Evolutionary conservation across 2,113 vertebrate genomes (phyloP), one percentile per base, ranked within the genome.

Genomic region (Hydropotes inermis): DNA sequence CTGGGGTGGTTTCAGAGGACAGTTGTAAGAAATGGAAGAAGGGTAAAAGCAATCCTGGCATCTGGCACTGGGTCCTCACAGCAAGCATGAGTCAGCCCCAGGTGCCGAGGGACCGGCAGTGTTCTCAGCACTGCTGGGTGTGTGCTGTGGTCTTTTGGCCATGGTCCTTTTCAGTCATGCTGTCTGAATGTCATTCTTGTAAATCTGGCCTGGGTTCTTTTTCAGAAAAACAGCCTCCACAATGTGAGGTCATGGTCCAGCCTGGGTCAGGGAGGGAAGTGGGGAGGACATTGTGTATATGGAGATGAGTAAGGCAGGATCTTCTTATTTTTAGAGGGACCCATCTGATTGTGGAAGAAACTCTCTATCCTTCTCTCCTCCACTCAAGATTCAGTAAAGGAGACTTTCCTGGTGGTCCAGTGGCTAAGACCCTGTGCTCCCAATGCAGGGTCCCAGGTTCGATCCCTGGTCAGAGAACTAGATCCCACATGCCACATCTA

Each of bases 121-220:
- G 95, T 91, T 96, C 97, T 98, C 74, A 92, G 96, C 21, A 45
- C 39, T 54, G 81, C 45, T 95, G 94, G 97, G 97, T 9, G 93
- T 97, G 83, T 87, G 61, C 97, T 91, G 15, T 81, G 86, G 97
- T 97, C 93, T 54, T 70, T 97, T 98, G 98, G 97, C 96, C 50
- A 23, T 1, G 1, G 47, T 78, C 79, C 89, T 81, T 87, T 85
- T 86, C 70, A 81, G 93, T 97, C 94, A 94, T 1, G 10, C 85
- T 97, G 87, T 90, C 94, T 97, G 89, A 82, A 57, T 21, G 23
- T 86, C 57, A 0, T 96, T 96, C 95, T 90, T 96, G 30, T 94
- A 92, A 98, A 97, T 91, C 67, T 86, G 82, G 88, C 47, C 86
- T 36, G 55, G 39, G 28, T 97, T 98, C 79, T 95, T 94, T 94